Base-by-base conservation (phyloP, 2,888 invertebrate species). In the Euspilapteryx auroguttella region DNA sequence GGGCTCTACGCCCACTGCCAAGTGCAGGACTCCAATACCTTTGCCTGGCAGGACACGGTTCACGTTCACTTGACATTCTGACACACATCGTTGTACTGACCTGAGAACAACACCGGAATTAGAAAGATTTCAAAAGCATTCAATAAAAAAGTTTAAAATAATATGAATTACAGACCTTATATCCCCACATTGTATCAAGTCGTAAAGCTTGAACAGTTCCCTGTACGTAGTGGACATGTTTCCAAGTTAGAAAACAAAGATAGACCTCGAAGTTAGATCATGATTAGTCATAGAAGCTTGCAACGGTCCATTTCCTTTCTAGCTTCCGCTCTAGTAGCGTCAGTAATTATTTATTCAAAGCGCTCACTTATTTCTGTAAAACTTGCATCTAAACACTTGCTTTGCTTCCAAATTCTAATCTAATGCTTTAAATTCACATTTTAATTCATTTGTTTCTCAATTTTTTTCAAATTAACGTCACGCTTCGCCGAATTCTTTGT, bases 11-110 rank as follows among this genome's bases (percentile, higher is more conserved):
- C 90, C 90, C 24, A 87, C 83, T 1, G 84, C 85, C 40, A 89
- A 78, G 47, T 92, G 92, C 40, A 92, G 77, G 1, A 90, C 81
- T 0, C 87, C 80, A 26, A 89, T 81, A 37, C 87, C 87, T 43
- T 83, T 80, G 25, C 80, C 80, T 15, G 83, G 83, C 47, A 90
- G 75, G 28, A 88, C 66, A 15, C 80, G 57, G 55, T 89, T 88
- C 1, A 88, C 80, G 55, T 87, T 77, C 4, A 85, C 79, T 20
- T 71, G 56, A 43, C 78, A 51, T 21, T 55, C 48, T 12, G 38
- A 78, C 5, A 75, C 37, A 32, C 55, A 51, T 48, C 58, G 38
- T 47, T 56, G 45, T 69, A 64, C 44, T 58, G 65, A 44, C 54
- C 79, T 61, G 62, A 41, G 40, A 81, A 54, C 28, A 34, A 27